Percentiles rank a stretch among this genome's conserved stretches.
Evolutionary conservation across 2,113 vertebrate species (phyloP).

Genomic region (Leptodactylus fuscus): DNA sequence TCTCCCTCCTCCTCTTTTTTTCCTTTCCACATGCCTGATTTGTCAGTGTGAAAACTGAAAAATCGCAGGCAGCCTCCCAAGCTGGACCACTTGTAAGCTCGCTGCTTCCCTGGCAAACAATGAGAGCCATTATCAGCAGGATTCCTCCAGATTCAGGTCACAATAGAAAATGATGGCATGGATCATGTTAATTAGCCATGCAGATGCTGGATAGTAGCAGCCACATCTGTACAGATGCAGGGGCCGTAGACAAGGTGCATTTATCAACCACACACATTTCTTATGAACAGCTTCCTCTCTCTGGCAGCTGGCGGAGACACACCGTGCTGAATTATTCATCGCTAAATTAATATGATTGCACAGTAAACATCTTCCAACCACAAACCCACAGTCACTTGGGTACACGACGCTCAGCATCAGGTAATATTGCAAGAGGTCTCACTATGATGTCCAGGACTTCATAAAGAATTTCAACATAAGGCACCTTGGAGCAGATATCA

Average conservation of each 20-base stretch:
- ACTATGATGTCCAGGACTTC: background rate
- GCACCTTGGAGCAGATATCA: too few species aligned
- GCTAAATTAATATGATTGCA: slow-evolving; percentile 37
- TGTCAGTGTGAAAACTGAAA: slow-evolving; percentile 60
- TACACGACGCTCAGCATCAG: background rate
- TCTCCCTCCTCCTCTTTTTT: slow-evolving; percentile 40
- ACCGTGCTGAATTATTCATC: slow-evolving; percentile 54
- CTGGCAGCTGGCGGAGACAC: slow-evolving; percentile 32
- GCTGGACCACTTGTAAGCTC: slow-evolving; percentile 51
- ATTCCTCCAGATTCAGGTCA: slow-evolving; percentile 34
- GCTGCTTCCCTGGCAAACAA: slow-evolving; percentile 51
- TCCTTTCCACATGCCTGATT: slow-evolving; percentile 56
- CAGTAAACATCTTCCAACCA: slow-evolving; percentile 41
- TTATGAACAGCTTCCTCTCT: slow-evolving; percentile 10
- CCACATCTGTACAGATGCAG: slow-evolving; percentile 29
- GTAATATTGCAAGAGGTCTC: background rate
- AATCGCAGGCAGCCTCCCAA: slow-evolving; percentile 51
- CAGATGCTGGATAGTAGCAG: slow-evolving; percentile 7
- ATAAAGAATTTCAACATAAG: too few species aligned
- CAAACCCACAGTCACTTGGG: background rate
- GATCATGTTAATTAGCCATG: slow-evolving; percentile 31
- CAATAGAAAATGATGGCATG: slow-evolving; percentile 38
- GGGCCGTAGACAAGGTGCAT: background rate
- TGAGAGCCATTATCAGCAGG: slow-evolving; percentile 53
- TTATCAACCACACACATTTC: slow-evolving; percentile 25